Evolutionary conservation across 2,797 vertebrate species (phyloP), one percentile per base, ranked within the genome.

Genomic region (Pogoniulus pusillus): DNA sequence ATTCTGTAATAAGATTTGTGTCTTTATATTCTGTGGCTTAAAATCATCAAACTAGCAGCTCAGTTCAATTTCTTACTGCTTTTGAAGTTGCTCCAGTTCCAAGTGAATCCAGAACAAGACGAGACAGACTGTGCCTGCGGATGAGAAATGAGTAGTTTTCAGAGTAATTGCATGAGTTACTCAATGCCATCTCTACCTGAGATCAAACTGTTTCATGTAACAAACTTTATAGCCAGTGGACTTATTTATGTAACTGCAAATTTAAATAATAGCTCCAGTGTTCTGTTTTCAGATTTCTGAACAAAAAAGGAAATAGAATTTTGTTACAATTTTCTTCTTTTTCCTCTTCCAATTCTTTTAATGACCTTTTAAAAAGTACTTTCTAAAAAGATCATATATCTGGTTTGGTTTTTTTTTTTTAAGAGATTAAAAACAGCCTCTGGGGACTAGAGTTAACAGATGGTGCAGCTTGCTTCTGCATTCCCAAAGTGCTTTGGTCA

Each of bases 401-500:
- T 90, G 10, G 2, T 12, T 41, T 41, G 39, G 39, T 12, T 37
- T 37, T 37, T n/a, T 35, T 71, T 76, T 92, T 74, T 80, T 53
- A 81, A 24, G 29, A 79, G 79, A 60, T 85, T 54, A 87, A 82
- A 87, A 90, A 35, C 27, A 77, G 49, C 19, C 82, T 68, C 27
- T n/a, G 39, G 76, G 62, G 90, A 82, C 43, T 45, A 49, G 55
- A 84, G 47, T 87, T 85, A 53, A 84, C 90, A 94, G 73, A 91
- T 93, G 73, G 49, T 60, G 69, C 39, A 88, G 70, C 43, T 87
- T 71, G 75, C 88, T 89, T 93, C 91, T 88, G 74, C 65, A 72
- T 90, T 93, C 90, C 93, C 85, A 45, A 55, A 90, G 70, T 57
- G 47, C 63, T 89, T 75, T 72, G 63, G 82, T 91, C 87, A 60